phyloP scores from a whole-genome alignment of 2,888 invertebrate species.

The Lithosia quadra region DNA sequence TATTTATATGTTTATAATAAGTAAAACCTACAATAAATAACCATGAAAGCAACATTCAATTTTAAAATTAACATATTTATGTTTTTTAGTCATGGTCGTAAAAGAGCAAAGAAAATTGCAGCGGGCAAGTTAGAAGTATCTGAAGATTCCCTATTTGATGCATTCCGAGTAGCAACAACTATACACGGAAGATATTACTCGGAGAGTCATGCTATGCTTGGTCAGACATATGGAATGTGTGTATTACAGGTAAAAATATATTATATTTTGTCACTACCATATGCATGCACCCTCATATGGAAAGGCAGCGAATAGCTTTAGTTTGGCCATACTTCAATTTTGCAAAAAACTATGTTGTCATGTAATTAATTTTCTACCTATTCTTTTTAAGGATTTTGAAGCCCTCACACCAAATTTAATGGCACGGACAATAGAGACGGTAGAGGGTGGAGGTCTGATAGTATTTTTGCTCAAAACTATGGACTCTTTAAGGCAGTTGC shows the following conservation, averaged over 20 bases:
- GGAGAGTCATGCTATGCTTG: constrained; percentile 98
- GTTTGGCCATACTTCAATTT: background rate
- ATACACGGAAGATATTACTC: constrained; percentile 99
- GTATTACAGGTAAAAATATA: constrained; percentile 91
- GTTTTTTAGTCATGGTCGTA: constrained; percentile 93
- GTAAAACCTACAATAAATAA: background rate
- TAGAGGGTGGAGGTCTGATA: constrained; percentile 98
- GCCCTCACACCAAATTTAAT: constrained; percentile 98
- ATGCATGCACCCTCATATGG: no score
- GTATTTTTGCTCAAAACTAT: constrained; percentile 95
- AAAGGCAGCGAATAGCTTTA: no score
- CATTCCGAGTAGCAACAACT: constrained; percentile 97
- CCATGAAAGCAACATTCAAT: background rate
- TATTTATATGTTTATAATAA: no score
- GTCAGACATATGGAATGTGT: constrained; percentile 98
- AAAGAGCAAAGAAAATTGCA: constrained; percentile 96
- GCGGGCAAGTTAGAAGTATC: constrained; percentile 95
- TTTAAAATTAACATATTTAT: background rate
- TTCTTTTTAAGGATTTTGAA: constrained; percentile 93
- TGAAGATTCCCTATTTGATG: constrained; percentile 98
- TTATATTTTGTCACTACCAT: background rate
- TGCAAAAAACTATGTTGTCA: no score
- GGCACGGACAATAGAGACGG: constrained; percentile 98
- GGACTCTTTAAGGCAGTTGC: constrained; percentile 96
- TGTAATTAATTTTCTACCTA: background rate